Percentiles rank a stretch among this genome's conserved stretches.
phyloP scores from a whole-genome alignment of 2,797 vertebrate genomes.

The Anisognathus igniventris region DNA sequence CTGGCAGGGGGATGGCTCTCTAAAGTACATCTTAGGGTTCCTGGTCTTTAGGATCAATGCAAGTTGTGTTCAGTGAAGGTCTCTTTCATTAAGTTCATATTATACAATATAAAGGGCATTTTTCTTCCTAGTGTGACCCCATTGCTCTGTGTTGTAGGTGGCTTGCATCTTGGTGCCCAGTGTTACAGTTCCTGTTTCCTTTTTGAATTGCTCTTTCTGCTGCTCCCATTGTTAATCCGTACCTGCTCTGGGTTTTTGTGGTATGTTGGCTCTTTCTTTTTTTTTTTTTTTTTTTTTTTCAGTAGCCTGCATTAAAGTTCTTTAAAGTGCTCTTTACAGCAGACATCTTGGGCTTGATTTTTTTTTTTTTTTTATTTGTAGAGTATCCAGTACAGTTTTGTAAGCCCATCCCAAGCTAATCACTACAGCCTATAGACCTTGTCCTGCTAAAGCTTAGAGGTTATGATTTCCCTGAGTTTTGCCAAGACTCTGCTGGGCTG shows the following conservation, averaged over 20 bases:
- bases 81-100: neutral
- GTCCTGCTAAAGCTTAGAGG: neutral
- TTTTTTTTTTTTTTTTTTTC: rapidly evolving
- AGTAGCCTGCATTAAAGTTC: neutral
- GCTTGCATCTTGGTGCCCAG: neutral
- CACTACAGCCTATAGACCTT: neutral
- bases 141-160: neutral
- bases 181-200: neutral
- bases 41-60: neutral
- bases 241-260: neutral
- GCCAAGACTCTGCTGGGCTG: neutral
- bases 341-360: neutral
- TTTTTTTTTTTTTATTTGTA: neutral
- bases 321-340: neutral
- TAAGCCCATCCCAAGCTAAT: neutral
- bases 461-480: neutral
- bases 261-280: neutral
- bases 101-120: neutral
- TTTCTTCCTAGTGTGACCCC: neutral
- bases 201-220: neutral
- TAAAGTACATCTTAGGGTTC: neutral
- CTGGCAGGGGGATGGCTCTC: neutral
- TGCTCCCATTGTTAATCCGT: neutral
- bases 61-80: neutral
- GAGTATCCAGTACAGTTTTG: neutral